These are phyloP conservation scores for Aptenodytes patagonicus DNA, from an alignment of 2,113 vertebrate genomes.

Conservation along the genomic window DNA sequence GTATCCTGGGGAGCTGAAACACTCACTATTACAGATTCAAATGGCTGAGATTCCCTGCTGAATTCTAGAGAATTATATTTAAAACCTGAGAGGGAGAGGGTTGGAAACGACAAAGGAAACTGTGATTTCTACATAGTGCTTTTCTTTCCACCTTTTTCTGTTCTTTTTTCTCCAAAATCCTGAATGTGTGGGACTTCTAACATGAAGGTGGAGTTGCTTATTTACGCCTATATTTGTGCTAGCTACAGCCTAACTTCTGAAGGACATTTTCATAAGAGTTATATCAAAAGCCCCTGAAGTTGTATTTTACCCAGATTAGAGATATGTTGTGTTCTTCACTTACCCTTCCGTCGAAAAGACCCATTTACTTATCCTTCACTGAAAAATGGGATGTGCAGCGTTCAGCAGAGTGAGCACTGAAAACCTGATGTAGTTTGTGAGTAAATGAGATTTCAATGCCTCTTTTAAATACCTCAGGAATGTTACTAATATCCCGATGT, in stretches of 20 bases:
- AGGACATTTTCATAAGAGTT: not conserved
- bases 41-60: not conserved
- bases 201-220: not conserved
- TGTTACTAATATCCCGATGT: not conserved
- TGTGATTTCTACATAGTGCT: not conserved
- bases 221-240: not conserved
- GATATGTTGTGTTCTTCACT: not conserved
- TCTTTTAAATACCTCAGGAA: not conserved
- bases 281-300: not conserved
- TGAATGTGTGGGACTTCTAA: not conserved
- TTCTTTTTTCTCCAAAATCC: not conserved
- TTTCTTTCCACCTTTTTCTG: not conserved
- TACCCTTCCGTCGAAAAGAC: not conserved
- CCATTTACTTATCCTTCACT: not conserved
- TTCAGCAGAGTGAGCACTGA: not conserved
- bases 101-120: not conserved
- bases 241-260: not conserved
- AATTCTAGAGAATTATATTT: not conserved
- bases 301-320: not conserved
- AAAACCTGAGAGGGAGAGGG: not conserved
- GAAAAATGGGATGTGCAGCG: not conserved
- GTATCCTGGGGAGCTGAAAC: not conserved
- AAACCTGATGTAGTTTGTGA: not conserved
- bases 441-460: conserved; percentile 5
- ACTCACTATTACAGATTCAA: not conserved